These are phyloP conservation scores for Cancer borealis DNA, from an alignment of 2,888 invertebrate species.

Conservation along the genomic window DNA sequence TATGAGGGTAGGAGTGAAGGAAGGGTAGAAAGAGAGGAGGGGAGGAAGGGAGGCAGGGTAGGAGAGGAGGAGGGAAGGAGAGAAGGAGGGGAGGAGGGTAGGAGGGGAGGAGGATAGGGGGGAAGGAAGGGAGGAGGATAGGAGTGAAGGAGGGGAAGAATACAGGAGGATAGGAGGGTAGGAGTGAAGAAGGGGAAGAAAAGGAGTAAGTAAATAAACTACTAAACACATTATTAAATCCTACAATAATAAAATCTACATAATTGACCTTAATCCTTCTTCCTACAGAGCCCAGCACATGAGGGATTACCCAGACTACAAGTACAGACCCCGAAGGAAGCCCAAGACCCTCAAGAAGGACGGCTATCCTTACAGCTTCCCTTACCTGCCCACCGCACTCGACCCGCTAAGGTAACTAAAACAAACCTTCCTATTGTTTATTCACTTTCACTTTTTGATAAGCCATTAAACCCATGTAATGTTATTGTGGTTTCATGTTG, in stretches of 20 bases:
- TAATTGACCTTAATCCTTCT: not conserved
- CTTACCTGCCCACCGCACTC: slow-evolving; percentile 91
- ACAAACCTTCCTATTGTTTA: not conserved
- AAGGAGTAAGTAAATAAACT: no score
- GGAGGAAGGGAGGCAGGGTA: not conserved
- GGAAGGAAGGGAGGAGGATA: no score
- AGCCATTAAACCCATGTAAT: not conserved
- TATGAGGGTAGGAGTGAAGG: not conserved
- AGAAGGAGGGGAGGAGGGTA: not conserved
- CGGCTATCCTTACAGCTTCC: slow-evolving; percentile 91
- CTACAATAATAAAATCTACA: not conserved
- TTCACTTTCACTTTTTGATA: not conserved
- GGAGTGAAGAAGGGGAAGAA: not conserved
- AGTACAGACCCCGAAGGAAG: slow-evolving; percentile 88
- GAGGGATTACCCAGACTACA: slow-evolving; percentile 95
- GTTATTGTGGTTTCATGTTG: not conserved
- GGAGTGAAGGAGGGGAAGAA: not conserved
- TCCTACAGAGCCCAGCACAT: slow-evolving; percentile 87
- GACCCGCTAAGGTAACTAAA: slow-evolving; percentile 75
- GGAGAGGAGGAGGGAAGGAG: not conserved
- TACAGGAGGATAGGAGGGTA: not conserved
- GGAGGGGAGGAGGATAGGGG: not conserved
- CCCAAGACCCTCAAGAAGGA: slow-evolving; percentile 84
- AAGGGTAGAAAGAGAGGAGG: not conserved
- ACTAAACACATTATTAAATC: no score